These are phyloP conservation scores for Zonotrichia albicollis DNA, from an alignment of 2,797 vertebrate species.

Conservation along the genomic window DNA sequence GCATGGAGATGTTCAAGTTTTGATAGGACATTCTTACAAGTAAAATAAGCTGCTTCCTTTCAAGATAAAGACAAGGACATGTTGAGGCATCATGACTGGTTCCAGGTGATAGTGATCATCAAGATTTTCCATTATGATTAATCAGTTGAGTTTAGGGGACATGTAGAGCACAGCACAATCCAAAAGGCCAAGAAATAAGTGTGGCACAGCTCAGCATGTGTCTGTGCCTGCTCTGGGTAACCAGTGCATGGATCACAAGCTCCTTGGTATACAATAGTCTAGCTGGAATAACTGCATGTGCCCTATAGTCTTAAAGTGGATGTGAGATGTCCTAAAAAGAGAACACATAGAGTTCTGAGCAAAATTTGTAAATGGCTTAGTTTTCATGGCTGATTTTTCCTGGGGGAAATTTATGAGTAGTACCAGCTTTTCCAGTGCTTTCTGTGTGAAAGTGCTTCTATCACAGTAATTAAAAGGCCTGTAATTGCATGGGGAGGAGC, in stretches of 20 bases:
- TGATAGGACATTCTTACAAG: neutral
- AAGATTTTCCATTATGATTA: neutral
- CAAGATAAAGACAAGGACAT: neutral
- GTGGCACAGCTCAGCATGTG: fast-evolving
- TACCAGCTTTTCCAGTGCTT: neutral
- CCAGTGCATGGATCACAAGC: neutral
- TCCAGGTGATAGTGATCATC: neutral
- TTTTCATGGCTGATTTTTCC: neutral
- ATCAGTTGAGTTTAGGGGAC: neutral
- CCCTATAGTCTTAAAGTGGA: neutral
- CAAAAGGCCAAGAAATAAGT: neutral
- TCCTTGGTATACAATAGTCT: neutral
- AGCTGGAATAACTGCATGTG: neutral
- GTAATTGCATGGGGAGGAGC: neutral
- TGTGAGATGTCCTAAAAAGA: neutral
- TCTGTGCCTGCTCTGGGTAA: neutral
- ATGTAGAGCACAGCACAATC: neutral
- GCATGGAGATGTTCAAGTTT: neutral
- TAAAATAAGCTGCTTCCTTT: neutral
- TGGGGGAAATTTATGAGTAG: neutral
- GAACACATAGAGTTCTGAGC: neutral
- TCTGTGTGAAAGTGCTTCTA: neutral
- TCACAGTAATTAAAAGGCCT: neutral
- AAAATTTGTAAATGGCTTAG: neutral
- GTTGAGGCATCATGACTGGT: neutral